phyloP scores from a whole-genome alignment of 2,888 invertebrate species.

The Ecdyonurus torrentis region DNA sequence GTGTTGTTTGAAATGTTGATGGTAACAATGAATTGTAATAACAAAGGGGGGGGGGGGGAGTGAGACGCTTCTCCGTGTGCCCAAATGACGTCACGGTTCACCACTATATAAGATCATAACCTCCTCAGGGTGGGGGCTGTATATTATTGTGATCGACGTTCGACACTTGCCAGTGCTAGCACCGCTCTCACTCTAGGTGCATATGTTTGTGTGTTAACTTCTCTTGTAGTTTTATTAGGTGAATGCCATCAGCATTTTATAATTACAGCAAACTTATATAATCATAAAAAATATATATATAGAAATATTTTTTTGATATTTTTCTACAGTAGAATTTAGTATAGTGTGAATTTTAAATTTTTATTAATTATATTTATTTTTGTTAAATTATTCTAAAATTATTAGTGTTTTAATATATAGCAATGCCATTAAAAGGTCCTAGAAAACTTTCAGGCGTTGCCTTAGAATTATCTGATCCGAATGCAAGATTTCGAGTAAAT shows the following conservation, averaged over 20 bases:
- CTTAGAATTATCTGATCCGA: conserved; percentile 7
- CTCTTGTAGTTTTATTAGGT: not conserved
- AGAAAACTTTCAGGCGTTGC: conserved; percentile 9
- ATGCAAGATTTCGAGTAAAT: conserved; percentile 15
- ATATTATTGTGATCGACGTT: not conserved
- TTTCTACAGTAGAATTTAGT: too few relatives aligned
- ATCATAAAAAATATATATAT: not conserved
- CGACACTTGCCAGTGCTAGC: too few relatives aligned
- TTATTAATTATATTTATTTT: too few relatives aligned
- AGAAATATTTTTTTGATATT: not conserved
- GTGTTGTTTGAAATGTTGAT: too few relatives aligned
- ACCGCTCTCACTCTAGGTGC: too few relatives aligned
- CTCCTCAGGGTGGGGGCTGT: not conserved
- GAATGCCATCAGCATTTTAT: not conserved
- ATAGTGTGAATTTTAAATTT: not conserved
- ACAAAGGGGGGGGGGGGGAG: not conserved
- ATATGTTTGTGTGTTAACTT: not conserved
- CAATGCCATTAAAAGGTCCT: conserved; percentile 8
- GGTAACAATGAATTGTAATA: not conserved
- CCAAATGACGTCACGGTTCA: not conserved
- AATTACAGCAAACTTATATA: not conserved
- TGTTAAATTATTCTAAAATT: not conserved
- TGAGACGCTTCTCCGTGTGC: not conserved
- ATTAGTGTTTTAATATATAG: not conserved
- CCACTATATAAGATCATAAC: not conserved